These are phyloP conservation scores for Triplophysa bombifrons DNA, from an alignment of 2,797 vertebrate species.

Conservation along the genomic window DNA sequence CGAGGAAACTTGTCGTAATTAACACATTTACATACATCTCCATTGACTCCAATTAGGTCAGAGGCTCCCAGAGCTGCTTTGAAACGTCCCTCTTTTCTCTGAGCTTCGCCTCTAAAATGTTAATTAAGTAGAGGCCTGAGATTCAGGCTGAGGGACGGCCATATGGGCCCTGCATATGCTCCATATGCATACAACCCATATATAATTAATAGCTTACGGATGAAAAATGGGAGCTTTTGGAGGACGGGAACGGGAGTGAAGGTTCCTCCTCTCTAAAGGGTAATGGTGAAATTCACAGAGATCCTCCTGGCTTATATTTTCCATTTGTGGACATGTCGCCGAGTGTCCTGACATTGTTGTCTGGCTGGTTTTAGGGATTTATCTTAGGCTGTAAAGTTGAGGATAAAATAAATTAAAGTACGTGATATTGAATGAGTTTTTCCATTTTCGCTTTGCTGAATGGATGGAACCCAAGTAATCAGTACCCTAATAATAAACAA, in stretches of 20 bases:
- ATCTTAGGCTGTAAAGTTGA: conserved; percentile 7
- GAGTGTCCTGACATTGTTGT: conserved; percentile 11
- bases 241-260: conserved; percentile 5
- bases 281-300: conserved; percentile 27
- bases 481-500: conserved; percentile 32
- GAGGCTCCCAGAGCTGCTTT: conserved; percentile 77
- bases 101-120: conserved; percentile 81
- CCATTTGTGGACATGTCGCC: conserved; percentile 28
- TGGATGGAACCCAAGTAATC: conserved; percentile 8
- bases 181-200: conserved; percentile 81
- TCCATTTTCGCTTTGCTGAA: conserved; percentile 26
- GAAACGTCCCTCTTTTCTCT: conserved; percentile 61
- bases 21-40: conserved; percentile 83
- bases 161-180: conserved; percentile 84
- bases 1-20: conserved; percentile 82
- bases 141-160: conserved; percentile 80
- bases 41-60: conserved; percentile 84
- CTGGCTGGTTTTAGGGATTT: conserved; percentile 28
- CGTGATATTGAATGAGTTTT: not conserved
- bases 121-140: conserved; percentile 83
- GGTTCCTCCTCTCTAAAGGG: conserved; percentile 28
- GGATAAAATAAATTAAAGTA: conserved; percentile 17
- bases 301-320: conserved; percentile 41
- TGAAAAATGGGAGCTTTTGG: conserved; percentile 67
- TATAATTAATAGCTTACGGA: conserved; percentile 81